Percentiles rank a stretch among this genome's conserved stretches.
Evolutionary conservation across 1,140 invertebrate species (phyloP).

Genomic region (Lordiphosa clarofinis): DNA sequence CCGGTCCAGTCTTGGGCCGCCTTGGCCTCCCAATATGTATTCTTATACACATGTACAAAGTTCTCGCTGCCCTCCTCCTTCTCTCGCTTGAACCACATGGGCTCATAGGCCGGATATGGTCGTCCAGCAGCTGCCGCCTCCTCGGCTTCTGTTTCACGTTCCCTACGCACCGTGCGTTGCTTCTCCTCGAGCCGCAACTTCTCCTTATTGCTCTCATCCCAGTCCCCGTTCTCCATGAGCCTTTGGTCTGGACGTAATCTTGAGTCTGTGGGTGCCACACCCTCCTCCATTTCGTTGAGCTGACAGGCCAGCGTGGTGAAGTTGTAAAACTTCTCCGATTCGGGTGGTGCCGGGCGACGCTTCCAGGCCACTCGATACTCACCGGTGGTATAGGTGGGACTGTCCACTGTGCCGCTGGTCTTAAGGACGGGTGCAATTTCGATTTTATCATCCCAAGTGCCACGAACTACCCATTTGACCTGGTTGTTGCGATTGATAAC

Average conservation of each 20-base stretch:
- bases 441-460: slow-evolving; percentile 97
- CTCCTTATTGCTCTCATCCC: slow-evolving; percentile 97
- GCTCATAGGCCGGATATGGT: slow-evolving; percentile 88
- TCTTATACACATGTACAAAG: slow-evolving; percentile 91
- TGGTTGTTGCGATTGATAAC: slow-evolving; percentile 85
- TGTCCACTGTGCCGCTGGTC: slow-evolving; percentile 85
- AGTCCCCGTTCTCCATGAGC: slow-evolving; percentile 96
- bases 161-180: slow-evolving; percentile 88
- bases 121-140: slow-evolving; percentile 86
- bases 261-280: slow-evolving; percentile 96
- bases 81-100: slow-evolving; percentile 94
- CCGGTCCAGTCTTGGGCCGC: slow-evolving; percentile 91
- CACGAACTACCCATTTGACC: slow-evolving; percentile 88
- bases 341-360: slow-evolving; percentile 87
- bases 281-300: slow-evolving; percentile 96
- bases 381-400: slow-evolving; percentile 95
- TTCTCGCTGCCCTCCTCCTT: slow-evolving; percentile 89
- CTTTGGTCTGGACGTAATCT: slow-evolving; percentile 96
- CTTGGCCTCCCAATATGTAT: slow-evolving; percentile 97
- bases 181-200: slow-evolving; percentile 95
- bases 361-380: slow-evolving; percentile 92
- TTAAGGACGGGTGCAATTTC: slow-evolving; percentile 95
- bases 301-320: slow-evolving; percentile 97
- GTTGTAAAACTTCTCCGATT: slow-evolving; percentile 90
- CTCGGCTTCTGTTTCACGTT: slow-evolving; percentile 90